Percentiles rank a stretch among this genome's conserved stretches.
Evolutionary conservation across 2,113 vertebrate genomes (phyloP).

Genomic region (Gallinago media): DNA sequence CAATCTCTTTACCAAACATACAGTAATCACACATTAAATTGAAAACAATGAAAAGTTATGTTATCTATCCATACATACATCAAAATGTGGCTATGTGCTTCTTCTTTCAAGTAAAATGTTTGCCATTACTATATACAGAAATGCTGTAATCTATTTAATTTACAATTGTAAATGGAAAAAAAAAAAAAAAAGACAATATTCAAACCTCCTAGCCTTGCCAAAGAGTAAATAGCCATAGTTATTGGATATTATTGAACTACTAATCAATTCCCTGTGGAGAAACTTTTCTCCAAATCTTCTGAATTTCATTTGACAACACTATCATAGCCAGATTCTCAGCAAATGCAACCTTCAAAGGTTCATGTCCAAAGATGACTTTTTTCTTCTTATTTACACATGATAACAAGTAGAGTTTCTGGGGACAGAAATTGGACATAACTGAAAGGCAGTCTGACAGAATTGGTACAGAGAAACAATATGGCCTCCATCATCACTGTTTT

Average conservation of each 20-base stretch:
- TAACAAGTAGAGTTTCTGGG: background rate
- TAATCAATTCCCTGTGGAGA: background rate
- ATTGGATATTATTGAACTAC: background rate
- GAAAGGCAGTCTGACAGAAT: background rate
- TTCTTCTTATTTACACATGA: background rate
- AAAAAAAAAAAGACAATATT: background rate
- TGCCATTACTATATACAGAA: background rate
- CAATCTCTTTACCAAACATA: background rate
- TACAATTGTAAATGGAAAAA: background rate
- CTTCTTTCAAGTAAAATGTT: background rate
- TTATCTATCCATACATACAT: background rate
- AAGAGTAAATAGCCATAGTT: background rate
- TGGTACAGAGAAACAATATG: background rate
- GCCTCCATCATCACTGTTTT: background rate
- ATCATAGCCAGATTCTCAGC: background rate
- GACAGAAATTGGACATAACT: accelerated
- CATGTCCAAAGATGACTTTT: background rate
- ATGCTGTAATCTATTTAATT: background rate
- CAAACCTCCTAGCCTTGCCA: background rate
- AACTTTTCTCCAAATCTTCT: background rate
- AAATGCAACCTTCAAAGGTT: background rate
- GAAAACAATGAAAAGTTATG: background rate
- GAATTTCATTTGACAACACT: background rate
- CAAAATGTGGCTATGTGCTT: background rate
- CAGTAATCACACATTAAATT: background rate